phyloP scores from a whole-genome alignment of 2,888 invertebrate genomes.

The Epiblema foenella region DNA sequence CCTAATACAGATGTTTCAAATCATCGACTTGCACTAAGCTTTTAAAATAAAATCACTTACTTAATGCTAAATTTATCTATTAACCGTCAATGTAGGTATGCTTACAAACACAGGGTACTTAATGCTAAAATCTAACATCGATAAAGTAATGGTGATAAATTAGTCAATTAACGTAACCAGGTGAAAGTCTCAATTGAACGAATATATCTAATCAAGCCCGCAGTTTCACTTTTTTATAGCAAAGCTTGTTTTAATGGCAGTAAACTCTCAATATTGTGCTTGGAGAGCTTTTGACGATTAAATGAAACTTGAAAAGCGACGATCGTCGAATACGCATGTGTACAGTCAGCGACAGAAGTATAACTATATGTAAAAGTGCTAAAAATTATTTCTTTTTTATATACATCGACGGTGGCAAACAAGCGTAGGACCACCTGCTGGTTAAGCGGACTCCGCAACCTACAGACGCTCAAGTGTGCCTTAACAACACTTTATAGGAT shows the following conservation, averaged over 20 bases:
- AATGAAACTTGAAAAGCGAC: background rate
- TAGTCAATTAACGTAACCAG: constrained; percentile 26
- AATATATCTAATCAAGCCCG: constrained; percentile 31
- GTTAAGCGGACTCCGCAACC: too few species aligned
- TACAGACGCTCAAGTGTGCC: too few species aligned
- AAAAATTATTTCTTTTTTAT: too few species aligned
- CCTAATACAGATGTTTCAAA: too few species aligned
- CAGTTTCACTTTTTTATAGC: constrained; percentile 33
- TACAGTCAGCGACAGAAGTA: background rate
- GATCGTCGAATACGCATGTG: background rate
- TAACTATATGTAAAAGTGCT: too few species aligned
- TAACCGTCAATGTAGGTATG: background rate
- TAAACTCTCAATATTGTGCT: constrained; percentile 7
- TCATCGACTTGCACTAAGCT: background rate
- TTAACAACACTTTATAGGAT: too few species aligned
- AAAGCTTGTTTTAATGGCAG: constrained; percentile 20
- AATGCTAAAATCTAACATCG: constrained; percentile 15
- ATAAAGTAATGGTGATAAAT: constrained; percentile 34
- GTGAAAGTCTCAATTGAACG: constrained; percentile 34
- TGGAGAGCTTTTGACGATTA: constrained; percentile 18
- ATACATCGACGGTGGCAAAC: too few species aligned
- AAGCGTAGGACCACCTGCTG: too few species aligned
- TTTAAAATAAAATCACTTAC: background rate
- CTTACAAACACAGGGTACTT: background rate
- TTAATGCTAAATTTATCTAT: background rate